These are phyloP conservation scores for Tauraco erythrolophus DNA, from an alignment of 2,113 vertebrate species.

Conservation along the genomic window DNA sequence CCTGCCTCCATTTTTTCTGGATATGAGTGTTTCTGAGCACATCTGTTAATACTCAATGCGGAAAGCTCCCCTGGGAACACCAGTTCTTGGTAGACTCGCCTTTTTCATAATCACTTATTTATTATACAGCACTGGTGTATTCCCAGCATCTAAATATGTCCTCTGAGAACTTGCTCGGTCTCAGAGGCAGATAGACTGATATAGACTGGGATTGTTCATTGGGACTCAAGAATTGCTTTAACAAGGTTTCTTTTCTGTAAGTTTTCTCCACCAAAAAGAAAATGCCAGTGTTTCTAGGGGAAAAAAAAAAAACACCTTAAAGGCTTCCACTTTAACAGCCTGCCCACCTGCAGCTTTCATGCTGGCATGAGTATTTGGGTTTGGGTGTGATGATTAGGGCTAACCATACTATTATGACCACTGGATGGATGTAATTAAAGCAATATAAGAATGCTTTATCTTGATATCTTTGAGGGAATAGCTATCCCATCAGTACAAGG, in stretches of 20 bases:
- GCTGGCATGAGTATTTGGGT: neutral
- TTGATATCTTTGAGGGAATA: neutral
- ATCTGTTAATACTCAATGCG: constrained; percentile 69
- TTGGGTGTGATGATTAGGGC: neutral
- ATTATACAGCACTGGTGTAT: constrained; percentile 40
- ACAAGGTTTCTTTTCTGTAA: neutral
- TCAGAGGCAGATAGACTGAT: constrained; percentile 18
- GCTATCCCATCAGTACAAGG: too few species aligned
- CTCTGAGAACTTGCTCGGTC: constrained; percentile 45
- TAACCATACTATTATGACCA: neutral
- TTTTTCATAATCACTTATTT: constrained; percentile 62
- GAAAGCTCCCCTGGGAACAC: constrained; percentile 23
- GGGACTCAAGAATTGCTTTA: neutral
- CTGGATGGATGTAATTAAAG: neutral
- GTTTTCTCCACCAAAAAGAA: neutral
- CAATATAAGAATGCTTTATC: neutral
- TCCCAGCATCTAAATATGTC: constrained; percentile 65
- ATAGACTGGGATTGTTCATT: neutral
- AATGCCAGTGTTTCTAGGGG: neutral
- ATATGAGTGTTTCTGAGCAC: constrained; percentile 5
- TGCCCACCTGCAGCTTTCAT: neutral
- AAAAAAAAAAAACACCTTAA: neutral
- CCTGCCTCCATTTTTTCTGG: constrained; percentile 1
- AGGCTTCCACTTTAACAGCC: neutral
- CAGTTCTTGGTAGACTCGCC: constrained; percentile 37